Evolutionary conservation across 2,113 vertebrate species (phyloP), one percentile per base, ranked within the genome.

Genomic region (Trichomycterus rosablanca): DNA sequence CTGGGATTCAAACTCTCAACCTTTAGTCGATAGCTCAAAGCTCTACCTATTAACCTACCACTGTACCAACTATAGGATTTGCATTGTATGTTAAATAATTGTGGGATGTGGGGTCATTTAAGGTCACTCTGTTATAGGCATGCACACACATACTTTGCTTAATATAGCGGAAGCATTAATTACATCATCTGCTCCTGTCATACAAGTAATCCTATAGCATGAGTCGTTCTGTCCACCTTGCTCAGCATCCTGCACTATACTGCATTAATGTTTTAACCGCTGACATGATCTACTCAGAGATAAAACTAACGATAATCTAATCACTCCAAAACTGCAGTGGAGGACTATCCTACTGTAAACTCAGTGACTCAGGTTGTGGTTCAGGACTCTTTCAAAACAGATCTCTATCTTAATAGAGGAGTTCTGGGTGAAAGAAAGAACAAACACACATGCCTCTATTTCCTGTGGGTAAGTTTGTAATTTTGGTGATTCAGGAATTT

Each of bases 171-270:
- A 46, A 69, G 48, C 80, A 75, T 81, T 76, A 77, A 78, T 64
- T 66, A 57, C 3, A 35, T 81, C 78, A 74, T 78, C 81, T 82
- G 81, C 60, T 74, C 45, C n/a, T 63, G 1, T 74, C 74, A 78
- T 74, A 73, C 69, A 73, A 62, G 70, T 62, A 71, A 7, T 51
- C 71, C 72, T 66, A 44, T 53, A 63, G 58, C 63, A 63, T 74
- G 30, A 60, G 34, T 61, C 67, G 26, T 30, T 30, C 3, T 30
- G 7, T 30, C 7, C 26, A 30, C 26, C 3, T 30, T 7, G 67
- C 52, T 12, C 32, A n/a, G 26, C 23, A 24, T 7, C 35, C 7
- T 15, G 30, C 2, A 24, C 26, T 18, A 19, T 8, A 28, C 15
- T 42, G 15, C 11, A 15, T 52, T 40, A 37, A 11, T 50, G 46